phyloP scores from a whole-genome alignment of 2,797 vertebrate species.

The Brotula barbata region DNA sequence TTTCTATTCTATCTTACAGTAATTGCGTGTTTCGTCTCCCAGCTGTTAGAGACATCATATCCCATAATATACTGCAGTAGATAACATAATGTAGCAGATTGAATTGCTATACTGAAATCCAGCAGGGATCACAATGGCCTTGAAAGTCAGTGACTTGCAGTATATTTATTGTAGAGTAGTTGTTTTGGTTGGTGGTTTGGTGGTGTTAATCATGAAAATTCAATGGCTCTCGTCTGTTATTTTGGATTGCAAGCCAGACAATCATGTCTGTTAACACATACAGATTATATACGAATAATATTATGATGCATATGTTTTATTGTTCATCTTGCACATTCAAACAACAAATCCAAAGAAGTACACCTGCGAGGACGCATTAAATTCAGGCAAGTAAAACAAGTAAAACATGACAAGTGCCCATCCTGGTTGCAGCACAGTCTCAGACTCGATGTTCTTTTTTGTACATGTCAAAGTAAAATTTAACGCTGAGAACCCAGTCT shows the following conservation, averaged over 20 bases:
- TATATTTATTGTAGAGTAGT: not conserved
- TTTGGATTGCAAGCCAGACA: not conserved
- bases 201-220: not conserved
- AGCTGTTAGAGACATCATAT: not conserved
- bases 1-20: conserved; percentile 1
- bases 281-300: no score
- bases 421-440: conserved; percentile 3
- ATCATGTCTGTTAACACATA: no score
- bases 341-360: no score
- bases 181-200: not conserved
- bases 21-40: not conserved
- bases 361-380: not conserved
- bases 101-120: not conserved
- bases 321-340: no score
- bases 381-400: not conserved
- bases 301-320: no score
- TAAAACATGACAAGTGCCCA: not conserved
- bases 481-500: conserved; percentile 27
- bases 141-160: not conserved
- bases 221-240: not conserved
- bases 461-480: conserved; percentile 37
- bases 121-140: not conserved
- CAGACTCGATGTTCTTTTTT: conserved; percentile 23
- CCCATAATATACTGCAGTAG: no score
- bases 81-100: no score